Evolutionary conservation across 2,888 invertebrate species (phyloP), one percentile per base, ranked within the genome.

Genomic region (Heliconius ismenius): DNA sequence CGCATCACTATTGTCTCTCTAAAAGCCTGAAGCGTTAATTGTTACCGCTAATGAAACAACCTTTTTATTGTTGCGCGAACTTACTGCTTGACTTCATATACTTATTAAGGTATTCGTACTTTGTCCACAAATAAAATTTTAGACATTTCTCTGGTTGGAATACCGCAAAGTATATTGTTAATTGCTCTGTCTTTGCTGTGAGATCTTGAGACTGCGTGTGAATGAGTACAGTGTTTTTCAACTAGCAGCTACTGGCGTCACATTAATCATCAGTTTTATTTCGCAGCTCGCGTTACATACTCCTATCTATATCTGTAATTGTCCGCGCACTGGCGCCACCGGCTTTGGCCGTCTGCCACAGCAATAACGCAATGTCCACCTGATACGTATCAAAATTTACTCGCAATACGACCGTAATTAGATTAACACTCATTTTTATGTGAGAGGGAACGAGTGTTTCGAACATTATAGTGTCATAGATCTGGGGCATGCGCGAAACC

Each of bases 1-100:
- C 88, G 86, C 91, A 89, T 89, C 91, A 89, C 92, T 92, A 91
- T 90, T 91, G 88, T 91, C 85, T 88, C 86, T 88, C 89, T 86
- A 80, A 78, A 79, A 76, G 78, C 75, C 75, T 75, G 77, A 77
- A 77, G 79, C 79, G 81, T 79, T 84, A 82, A 83, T 83, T 83
- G 80, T 81, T 81, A 73, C 68, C 73, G 78, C 79, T 81, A 80
- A 80, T 81, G 77, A 82, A 78, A 81, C 79, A 78, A 77, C 79
- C 36, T 76, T 75, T 79, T 81, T 83, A 82, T 74, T 74, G 72
- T 74, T 62, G 36, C 43, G 60, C 76, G 67, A 76, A 73, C 58
- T 32, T 39, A 62, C 65, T 43, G 39, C 39, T 58, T 70, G 36
- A 21, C 21, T 72, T 26, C 54, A 28, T 73, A 58, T 76, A 65